Base-by-base conservation (phyloP, 2,113 vertebrate species). In the Pachypanchax playfairii region DNA sequence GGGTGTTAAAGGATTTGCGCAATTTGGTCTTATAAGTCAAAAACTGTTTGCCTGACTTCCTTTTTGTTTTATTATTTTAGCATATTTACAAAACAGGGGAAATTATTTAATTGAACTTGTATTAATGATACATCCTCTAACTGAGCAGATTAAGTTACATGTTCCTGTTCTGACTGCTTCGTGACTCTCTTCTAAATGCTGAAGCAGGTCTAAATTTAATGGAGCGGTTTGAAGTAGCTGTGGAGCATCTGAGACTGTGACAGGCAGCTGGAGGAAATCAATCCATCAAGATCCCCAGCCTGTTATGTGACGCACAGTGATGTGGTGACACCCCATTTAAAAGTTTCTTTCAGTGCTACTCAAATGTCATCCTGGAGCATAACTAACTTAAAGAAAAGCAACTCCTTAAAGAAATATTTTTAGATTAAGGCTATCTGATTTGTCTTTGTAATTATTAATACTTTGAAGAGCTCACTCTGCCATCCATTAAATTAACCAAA, bases 401-500 rank as follows among this genome's bases (percentile, higher is more conserved):
- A 46, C 55, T 53, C 14, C 50, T 49, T 60, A 43, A 35, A 61
- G 74, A 63, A 65, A 29, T 80, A 80, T 82, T 85, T 84, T 83
- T 85, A 85, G 76, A 84, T 80, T 70, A 78, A 85, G 75, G 72
- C 68, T 72, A 49, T 65, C 67, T 77, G 74, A 87, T 75, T 66
- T 70, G 62, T 55, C 64, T 70, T 55, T 65, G 60, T 58, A 65
- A 53, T 80, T 84, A 70, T 70, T 56, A 53, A 73, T 71, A 77
- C 83, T 90, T 87, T 79, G 62, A 82, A 83, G 87, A 85, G 75
- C 77, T 88, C 73, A 80, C 52, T 83, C 83, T 65, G 52, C 62
- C 75, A 90, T 85, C 89, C 86, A 75, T 90, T 90, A 90, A 91
- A 90, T 88, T 84, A 89, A 80, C 75, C 70, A 72, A 84, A 83